phyloP scores from a whole-genome alignment of 2,888 invertebrate species.

The Callyntrura guangdongensis region DNA sequence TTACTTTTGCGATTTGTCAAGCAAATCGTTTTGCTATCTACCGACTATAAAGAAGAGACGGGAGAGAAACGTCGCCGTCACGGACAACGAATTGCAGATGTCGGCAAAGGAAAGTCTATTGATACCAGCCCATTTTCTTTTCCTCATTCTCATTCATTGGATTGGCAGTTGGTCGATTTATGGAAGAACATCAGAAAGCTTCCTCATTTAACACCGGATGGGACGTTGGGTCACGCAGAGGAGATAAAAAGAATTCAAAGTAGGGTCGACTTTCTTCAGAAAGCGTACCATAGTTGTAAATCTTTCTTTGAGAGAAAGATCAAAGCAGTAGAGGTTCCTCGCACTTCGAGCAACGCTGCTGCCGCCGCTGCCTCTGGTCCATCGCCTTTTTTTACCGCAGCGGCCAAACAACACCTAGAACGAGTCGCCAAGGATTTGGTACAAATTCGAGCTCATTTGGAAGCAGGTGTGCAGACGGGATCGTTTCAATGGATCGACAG shows the following conservation, averaged over 20 bases:
- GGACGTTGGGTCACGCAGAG: constrained; percentile 81
- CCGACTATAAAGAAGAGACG: constrained; percentile 47
- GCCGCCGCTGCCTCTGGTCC: constrained; percentile 1
- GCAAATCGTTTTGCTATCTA: constrained; percentile 75
- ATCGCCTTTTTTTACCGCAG: constrained; percentile 44
- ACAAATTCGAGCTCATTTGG: constrained; percentile 83
- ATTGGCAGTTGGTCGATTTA: constrained; percentile 78
- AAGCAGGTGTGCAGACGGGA: constrained; percentile 87
- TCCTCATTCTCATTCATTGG: constrained; percentile 62
- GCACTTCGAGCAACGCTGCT: background rate
- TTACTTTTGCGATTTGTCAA: constrained; percentile 80
- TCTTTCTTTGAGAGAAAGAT: constrained; percentile 77
- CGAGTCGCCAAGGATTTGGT: constrained; percentile 82
- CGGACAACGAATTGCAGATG: constrained; percentile 61
- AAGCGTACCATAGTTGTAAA: constrained; percentile 83
- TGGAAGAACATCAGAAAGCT: constrained; percentile 79
- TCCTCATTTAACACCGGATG: constrained; percentile 79
- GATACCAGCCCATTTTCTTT: constrained; percentile 1
- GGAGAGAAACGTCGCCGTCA: constrained; percentile 39
- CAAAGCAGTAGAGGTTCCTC: constrained; percentile 47
- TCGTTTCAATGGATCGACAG: constrained; percentile 98
- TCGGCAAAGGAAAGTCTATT: constrained; percentile 58
- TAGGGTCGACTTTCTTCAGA: constrained; percentile 81
- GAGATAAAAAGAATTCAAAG: constrained; percentile 82
- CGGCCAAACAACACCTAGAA: constrained; percentile 76